Evolutionary conservation across 64 coral and sea anemone genomes (phyloP), one percentile per base, ranked within the genome.

Genomic region (Platygyra sinensis): DNA sequence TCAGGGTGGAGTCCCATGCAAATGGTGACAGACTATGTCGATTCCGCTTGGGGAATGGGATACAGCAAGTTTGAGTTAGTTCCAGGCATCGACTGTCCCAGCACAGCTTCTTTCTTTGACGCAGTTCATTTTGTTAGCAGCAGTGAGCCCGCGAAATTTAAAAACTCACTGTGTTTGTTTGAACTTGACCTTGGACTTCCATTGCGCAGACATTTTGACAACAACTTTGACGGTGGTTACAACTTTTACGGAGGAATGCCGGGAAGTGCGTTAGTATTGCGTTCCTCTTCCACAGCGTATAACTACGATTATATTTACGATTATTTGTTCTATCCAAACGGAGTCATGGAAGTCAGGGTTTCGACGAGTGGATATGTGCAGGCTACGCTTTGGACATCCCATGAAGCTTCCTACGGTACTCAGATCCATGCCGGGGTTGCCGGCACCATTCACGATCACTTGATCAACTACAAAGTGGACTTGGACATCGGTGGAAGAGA

Each of bases 301-400:
- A 94, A 97, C 77, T 93, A 93, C 15, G 95, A 97, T 67, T 93
- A 93, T 30, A 73, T 93, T 28, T 91, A 64, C 60, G 95, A 97
- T 82, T 97, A 91, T 31, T 39, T 93, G 32, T 97, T 97, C 51
- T 91, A 97, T 31, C 88, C 69, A 1, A 97, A 94, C 30, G 95
- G 95, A 2, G 88, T 91, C 19, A 74, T 97, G 3, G 91, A 97
- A 38, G 88, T 78, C 15, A 69, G 85, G 0, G 91, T 94, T 42
- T 90, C 83, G 13, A 82, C 89, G 2, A 76, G 91, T 25, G 95
- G 95, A 0, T 93, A 93, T 72, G 50, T 97, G 3, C 91, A 91
- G 42, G 75, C 82, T 1, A 84, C 81, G 0, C 72, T 50, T 18
- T 93, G 88, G 88, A 93, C 88, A 29, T 52, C 55, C 8, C 51